Base-by-base conservation (phyloP, 2,888 invertebrate genomes). In the Ophion slaviceki region DNA sequence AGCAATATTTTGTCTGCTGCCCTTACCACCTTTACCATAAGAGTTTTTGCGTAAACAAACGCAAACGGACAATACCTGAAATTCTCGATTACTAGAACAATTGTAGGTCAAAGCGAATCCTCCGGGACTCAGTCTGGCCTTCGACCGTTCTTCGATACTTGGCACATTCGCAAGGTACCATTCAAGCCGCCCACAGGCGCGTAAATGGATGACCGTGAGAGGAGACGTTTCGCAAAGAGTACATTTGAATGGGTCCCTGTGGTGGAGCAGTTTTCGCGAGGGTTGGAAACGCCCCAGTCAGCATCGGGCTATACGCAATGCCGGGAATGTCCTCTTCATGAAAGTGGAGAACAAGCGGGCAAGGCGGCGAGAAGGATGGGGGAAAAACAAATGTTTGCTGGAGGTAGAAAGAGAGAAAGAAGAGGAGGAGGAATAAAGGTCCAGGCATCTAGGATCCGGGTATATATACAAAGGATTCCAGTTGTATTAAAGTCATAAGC, bases 401-500 rank as follows among this genome's bases (percentile, higher is more conserved):
- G 6, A 45, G 45, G 20, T 17, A 40, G 40, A 40, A 8, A 36
- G 67, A 67, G 20, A 2, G 67, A 66, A 14, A 61, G 24, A 24
- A 24, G 24, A 24, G 10, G 20, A 10, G 61, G 20, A 24, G 8
- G 10, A 24, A 1, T 32, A 64, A 64, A 28, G 64, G 24, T 14
- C 14, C 32, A 32, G 1, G 4, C 28, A 17, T 32, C 28, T 8
- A 10, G 14, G 32, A 32, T 64, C 4, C 28, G 5, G 40, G 40
- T 40, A 40, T 40, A 40, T 40, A 40, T 40, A 17, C 4, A 53
- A 53, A 53, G 53, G 53, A 53, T 53, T 17, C 11, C 47, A 62
- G 62, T 28, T 28, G 85, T 82, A 87, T 88, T 87, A 85, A 88
- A 87, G 89, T 82, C 87, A 80, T 85, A 84, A 82, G 87, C 82